A percentile compares a stretch with the other conserved stretches of the same genome.
phyloP scores from a whole-genome alignment of 2,888 invertebrate species.

The Euclidia mi region DNA sequence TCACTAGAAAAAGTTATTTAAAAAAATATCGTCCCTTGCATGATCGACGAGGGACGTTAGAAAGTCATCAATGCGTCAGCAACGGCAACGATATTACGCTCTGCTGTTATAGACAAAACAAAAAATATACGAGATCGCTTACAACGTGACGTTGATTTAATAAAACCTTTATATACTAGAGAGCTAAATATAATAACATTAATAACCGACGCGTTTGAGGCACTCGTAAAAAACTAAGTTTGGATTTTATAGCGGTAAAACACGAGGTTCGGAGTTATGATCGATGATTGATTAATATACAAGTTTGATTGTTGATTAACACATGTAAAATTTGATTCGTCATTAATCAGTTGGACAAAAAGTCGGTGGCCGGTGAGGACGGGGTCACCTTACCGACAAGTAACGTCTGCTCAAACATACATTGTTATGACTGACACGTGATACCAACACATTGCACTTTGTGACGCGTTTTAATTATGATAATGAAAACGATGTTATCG shows the following conservation, averaged over 20 bases:
- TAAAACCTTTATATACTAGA: conserved; percentile 18
- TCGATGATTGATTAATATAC: conserved; percentile 50
- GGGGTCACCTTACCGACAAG: conserved; percentile 63
- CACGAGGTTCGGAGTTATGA: conserved; percentile 36
- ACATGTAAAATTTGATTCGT: conserved; percentile 48
- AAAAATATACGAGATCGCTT: conserved; percentile 22
- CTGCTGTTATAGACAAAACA: conserved; percentile 34
- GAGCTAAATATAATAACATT: conserved; percentile 25
- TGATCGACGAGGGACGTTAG: conserved; percentile 54
- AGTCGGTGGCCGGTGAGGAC: conserved; percentile 51
- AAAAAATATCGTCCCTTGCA: conserved; percentile 40
- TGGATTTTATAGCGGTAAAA: conserved; percentile 51
- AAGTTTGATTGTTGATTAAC: conserved; percentile 50
- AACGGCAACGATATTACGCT: conserved; percentile 37
- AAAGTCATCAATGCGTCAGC: conserved; percentile 56
- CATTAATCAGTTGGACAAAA: conserved; percentile 55
- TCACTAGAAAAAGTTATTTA: conserved; percentile 51
- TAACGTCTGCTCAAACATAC: conserved; percentile 59
- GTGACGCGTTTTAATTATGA: too few relatives aligned
- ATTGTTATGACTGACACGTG: conserved; percentile 35
- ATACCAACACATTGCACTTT: conserved; percentile 21
- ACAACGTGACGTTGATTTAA: conserved; percentile 17
- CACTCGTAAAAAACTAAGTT: conserved; percentile 32
- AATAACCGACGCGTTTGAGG: conserved; percentile 25
- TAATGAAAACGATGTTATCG: conserved; percentile 6